A percentile compares a stretch with the other conserved stretches of the same genome.
These are phyloP conservation scores for Hyles lineata DNA, from an alignment of 2,888 invertebrate genomes.

Conservation along the genomic window DNA sequence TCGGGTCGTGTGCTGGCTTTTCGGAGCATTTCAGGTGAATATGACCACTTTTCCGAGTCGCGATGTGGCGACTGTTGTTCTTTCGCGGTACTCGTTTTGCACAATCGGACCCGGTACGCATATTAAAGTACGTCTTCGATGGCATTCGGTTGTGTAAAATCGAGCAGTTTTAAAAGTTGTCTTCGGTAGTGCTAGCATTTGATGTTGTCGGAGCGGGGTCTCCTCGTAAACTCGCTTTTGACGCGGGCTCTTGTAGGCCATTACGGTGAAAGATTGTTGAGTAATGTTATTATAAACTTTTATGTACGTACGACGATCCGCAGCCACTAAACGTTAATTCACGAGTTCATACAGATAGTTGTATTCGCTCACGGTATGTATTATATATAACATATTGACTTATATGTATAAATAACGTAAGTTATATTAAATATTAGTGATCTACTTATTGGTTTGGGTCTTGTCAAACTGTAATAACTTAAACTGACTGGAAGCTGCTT, in stretches of 20 bases:
- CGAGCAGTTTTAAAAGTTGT: conserved; percentile 30
- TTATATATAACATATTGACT: conserved; percentile 28
- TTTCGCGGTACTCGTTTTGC: not conserved
- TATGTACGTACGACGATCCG: conserved; percentile 59
- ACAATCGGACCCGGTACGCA: not conserved
- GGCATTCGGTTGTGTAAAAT: not conserved
- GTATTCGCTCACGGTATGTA: conserved; percentile 42
- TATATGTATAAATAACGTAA: conserved; percentile 18
- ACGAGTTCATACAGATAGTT: conserved; percentile 45
- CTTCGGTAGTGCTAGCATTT: conserved; percentile 29
- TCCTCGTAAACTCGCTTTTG: conserved; percentile 58
- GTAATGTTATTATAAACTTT: conserved; percentile 54
- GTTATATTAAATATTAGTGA: conserved; percentile 20
- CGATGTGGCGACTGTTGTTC: not conserved
- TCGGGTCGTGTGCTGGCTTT: too few species aligned
- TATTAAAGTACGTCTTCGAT: not conserved
- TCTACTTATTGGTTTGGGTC: conserved; percentile 11
- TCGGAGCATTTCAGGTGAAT: not conserved
- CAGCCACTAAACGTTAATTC: conserved; percentile 50
- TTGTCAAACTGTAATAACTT: not conserved
- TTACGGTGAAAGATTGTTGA: conserved; percentile 49
- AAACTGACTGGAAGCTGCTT: not conserved
- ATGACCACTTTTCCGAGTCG: not conserved
- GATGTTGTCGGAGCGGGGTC: conserved; percentile 54
- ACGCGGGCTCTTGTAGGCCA: conserved; percentile 57